These are phyloP conservation scores for Lithosia quadra DNA, from an alignment of 2,888 invertebrate species.

Conservation along the genomic window DNA sequence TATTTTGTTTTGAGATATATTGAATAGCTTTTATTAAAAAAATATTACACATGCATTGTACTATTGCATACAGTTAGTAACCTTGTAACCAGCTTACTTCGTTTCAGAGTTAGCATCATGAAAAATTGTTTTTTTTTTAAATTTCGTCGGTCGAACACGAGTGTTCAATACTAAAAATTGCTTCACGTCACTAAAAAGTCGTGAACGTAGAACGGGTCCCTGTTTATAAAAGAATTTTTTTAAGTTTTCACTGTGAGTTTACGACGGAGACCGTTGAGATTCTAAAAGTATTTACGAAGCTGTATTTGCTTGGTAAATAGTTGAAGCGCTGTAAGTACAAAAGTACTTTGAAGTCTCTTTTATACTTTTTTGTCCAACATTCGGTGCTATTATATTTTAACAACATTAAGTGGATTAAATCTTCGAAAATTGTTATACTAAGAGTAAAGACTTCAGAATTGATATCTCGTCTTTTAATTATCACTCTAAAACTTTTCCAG, in stretches of 20 bases:
- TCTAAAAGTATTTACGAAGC: conserved; percentile 23
- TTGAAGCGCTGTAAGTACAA: conserved; percentile 19
- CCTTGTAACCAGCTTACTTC: not conserved
- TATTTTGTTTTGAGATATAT: not conserved
- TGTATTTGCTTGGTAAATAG: conserved; percentile 25
- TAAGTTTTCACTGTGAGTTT: conserved; percentile 6
- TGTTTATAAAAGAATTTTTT: conserved; percentile 5
- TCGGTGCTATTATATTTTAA: conserved; percentile 38
- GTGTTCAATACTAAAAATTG: conserved; percentile 1
- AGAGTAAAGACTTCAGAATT: conserved; percentile 68
- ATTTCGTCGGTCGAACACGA: not conserved
- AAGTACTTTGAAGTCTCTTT: conserved; percentile 36
- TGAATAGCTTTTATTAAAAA: not conserved
- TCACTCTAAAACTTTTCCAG: conserved; percentile 75
- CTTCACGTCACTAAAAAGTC: conserved; percentile 3
- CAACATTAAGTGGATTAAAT: conserved; percentile 52
- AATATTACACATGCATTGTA: not conserved
- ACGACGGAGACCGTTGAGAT: conserved; percentile 9
- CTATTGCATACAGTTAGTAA: not conserved
- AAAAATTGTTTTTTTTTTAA: not conserved
- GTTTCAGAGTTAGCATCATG: not conserved
- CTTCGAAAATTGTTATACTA: conserved; percentile 54
- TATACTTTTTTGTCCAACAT: conserved; percentile 16
- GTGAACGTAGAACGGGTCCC: not conserved
- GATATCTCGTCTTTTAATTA: conserved; percentile 81